These are phyloP conservation scores for Mesochorus sp. DNA, from an alignment of 2,888 invertebrate species.

Conservation along the genomic window DNA sequence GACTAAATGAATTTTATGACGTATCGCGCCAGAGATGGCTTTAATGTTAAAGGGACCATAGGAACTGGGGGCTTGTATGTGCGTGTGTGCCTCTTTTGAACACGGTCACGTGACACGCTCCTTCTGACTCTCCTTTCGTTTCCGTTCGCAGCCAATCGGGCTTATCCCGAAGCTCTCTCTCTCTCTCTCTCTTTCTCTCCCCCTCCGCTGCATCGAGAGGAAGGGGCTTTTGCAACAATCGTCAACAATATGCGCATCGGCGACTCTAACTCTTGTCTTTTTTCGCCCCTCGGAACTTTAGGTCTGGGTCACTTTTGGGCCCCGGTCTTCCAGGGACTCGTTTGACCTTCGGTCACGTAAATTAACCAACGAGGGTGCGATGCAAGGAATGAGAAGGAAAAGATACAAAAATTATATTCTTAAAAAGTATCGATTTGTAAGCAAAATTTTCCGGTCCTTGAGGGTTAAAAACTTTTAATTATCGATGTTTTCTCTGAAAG, in stretches of 20 bases:
- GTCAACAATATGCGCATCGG: slow-evolving; percentile 39
- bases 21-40: slow-evolving; percentile 63
- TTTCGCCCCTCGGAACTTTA: no score
- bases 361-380: no score
- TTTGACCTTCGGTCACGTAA: no score
- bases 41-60: slow-evolving; percentile 74
- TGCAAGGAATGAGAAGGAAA: no score
- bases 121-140: slow-evolving; percentile 42
- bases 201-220: not conserved
- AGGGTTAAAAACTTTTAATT: no score
- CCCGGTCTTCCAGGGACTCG: no score
- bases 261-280: not conserved
- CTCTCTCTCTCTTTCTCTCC: not conserved
- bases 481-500: no score
- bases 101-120: slow-evolving; percentile 56
- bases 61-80: slow-evolving; percentile 14
- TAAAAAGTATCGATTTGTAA: no score
- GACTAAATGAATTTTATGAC: slow-evolving; percentile 75
- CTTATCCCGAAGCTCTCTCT: slow-evolving; percentile 1
- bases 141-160: slow-evolving; percentile 41
- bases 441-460: no score
- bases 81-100: slow-evolving; percentile 37
- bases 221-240: slow-evolving; percentile 50
- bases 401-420: no score
- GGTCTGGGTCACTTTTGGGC: no score